These are phyloP conservation scores for Scomber colias DNA, from an alignment of 2,113 vertebrate genomes.

Conservation along the genomic window DNA sequence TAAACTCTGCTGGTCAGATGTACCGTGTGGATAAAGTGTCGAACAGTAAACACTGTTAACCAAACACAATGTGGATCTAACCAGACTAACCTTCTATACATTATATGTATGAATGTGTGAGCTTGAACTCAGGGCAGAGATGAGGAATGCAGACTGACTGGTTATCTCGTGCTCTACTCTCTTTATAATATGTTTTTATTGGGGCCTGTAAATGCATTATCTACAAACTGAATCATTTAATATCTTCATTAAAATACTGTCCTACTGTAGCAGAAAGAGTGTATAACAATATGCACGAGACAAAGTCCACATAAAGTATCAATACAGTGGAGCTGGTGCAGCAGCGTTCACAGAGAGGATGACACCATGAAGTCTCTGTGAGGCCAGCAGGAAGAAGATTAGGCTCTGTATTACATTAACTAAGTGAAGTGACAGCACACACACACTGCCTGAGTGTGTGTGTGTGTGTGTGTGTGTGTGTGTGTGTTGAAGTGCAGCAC, in stretches of 20 bases:
- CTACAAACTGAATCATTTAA: background rate
- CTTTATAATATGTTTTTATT: conserved; percentile 25
- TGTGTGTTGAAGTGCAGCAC: conserved; percentile 3
- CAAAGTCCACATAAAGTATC: conserved; percentile 1
- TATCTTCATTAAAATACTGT: background rate
- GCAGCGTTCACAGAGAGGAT: conserved; percentile 18
- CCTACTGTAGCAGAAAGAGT: background rate
- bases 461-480: conserved; percentile 6
- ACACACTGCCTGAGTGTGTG: background rate
- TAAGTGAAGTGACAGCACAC: conserved; percentile 20
- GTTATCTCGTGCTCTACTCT: background rate
- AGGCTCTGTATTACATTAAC: conserved; percentile 39
- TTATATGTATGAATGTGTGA: conserved; percentile 22
- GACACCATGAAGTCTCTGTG: conserved; percentile 13
- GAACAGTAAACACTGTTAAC: background rate
- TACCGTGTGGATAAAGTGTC: background rate
- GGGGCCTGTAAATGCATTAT: conserved; percentile 19
- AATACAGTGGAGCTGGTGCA: background rate
- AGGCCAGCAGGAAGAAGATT: conserved; percentile 28
- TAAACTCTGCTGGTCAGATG: background rate
- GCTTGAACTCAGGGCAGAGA: background rate
- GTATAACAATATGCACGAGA: background rate
- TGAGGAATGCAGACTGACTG: conserved; percentile 27
- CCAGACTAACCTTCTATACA: conserved; percentile 38
- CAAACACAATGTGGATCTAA: conserved; percentile 59